Evolutionary conservation across 2,888 invertebrate species (phyloP).

Genomic region (Biston betularia): DNA sequence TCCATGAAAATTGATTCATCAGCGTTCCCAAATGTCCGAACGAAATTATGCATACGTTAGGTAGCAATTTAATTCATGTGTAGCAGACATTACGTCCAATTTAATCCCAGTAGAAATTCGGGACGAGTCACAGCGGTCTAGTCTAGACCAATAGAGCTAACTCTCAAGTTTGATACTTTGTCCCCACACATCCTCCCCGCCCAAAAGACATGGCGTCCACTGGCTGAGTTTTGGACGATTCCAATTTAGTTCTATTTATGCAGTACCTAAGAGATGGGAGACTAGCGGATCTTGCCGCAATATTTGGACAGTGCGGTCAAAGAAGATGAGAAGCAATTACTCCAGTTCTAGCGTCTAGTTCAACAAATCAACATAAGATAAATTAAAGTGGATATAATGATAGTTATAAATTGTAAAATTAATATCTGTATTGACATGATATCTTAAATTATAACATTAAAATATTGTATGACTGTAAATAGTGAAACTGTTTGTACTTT

Average conservation of each 20-base stretch:
- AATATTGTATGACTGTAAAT: no score
- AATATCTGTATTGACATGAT: no score
- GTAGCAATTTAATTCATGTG: conserved; percentile 64
- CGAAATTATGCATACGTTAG: conserved; percentile 47
- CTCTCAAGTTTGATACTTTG: conserved; percentile 77
- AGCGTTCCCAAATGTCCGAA: conserved; percentile 42
- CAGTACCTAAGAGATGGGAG: conserved; percentile 61
- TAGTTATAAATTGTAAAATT: neutral
- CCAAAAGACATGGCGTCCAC: conserved; percentile 66
- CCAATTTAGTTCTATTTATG: conserved; percentile 76
- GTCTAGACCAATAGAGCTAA: conserved; percentile 70
- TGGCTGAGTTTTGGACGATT: conserved; percentile 67
- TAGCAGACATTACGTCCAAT: conserved; percentile 68
- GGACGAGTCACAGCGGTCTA: conserved; percentile 59
- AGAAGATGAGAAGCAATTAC: conserved; percentile 41
- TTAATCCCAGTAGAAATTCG: conserved; percentile 71
- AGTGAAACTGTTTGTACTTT: no score
- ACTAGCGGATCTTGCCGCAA: conserved; percentile 33
- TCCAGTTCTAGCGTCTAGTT: conserved; percentile 32
- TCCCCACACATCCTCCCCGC: conserved; percentile 52
- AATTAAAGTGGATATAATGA: neutral
- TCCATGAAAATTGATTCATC: conserved; percentile 42
- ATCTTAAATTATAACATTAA: no score
- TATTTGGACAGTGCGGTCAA: conserved; percentile 39
- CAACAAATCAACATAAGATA: conserved; percentile 29